Evolutionary conservation across 2,888 invertebrate species (phyloP), one percentile per base, ranked within the genome.

Genomic region (Aphidius colemani): DNA sequence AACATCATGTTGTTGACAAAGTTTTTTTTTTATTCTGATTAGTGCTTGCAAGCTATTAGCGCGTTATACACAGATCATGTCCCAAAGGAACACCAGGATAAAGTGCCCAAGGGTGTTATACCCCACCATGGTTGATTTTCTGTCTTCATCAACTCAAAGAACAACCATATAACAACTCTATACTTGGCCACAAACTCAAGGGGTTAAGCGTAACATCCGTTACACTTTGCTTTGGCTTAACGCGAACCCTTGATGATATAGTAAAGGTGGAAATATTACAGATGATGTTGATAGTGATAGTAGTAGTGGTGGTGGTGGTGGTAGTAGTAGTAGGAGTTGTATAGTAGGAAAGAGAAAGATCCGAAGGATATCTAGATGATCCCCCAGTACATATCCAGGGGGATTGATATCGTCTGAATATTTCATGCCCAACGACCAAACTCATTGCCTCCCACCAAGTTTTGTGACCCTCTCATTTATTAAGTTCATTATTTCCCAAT

Each of bases 131-230:
- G 30, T 40, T 63, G 50, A 50, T 51, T 46, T 55, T 69, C 71
- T 69, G 44, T 65, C 30, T 61, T 62, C 55, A 74, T 74, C 77
- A 74, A 74, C 79, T 82, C 81, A 82, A 82, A 82, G 82, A 82
- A 81, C 82, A 81, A 82, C 79, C 78, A 30, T 30, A 81, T 82
- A 82, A 81, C 81, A 76, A 80, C 81, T 81, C 81, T 80, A 82
- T 77, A 70, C 75, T 71, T 74, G 72, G 72, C 80, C 79, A 73
- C 78, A 78, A 80, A 77, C 82, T 81, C 80, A 79, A 82, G 82
- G 65, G 82, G 82, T 82, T 82, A 81, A 82, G 79, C 79, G 67
- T 76, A 74, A 76, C 73, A 75, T 74, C 72, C 73, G 73, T 70
- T 72, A 74, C 74, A 75, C 73, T 74, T 74, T 72, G 70, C 71